Percentiles rank a stretch among this genome's conserved stretches.
phyloP scores from a whole-genome alignment of 2,888 invertebrate genomes.

The Nudaria mundana region DNA sequence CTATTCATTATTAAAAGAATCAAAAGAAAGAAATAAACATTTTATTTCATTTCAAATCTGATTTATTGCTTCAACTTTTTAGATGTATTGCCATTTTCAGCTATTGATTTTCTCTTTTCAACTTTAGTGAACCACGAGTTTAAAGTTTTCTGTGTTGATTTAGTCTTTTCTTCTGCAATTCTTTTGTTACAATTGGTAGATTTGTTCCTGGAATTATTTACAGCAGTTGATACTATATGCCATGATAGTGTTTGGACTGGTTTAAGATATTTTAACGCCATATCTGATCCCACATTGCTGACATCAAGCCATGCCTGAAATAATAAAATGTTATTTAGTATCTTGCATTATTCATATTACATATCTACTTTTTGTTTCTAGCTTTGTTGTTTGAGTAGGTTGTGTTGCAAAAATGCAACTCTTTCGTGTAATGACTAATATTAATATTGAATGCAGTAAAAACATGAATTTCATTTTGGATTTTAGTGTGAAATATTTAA shows the following conservation, averaged over 20 bases:
- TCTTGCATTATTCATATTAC: neutral
- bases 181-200: constrained; percentile 80
- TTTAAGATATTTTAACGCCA: constrained; percentile 78
- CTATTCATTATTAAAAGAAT: too few relatives aligned
- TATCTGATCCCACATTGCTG: constrained; percentile 71
- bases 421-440: too few relatives aligned
- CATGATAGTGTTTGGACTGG: constrained; percentile 79
- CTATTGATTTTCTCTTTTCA: constrained; percentile 52
- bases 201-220: constrained; percentile 88
- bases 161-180: constrained; percentile 48
- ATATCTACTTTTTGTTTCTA: too few relatives aligned
- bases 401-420: too few relatives aligned
- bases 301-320: constrained; percentile 85
- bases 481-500: too few relatives aligned
- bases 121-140: constrained; percentile 62
- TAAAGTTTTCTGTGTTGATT: constrained; percentile 64
- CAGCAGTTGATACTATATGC: constrained; percentile 86
- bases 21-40: constrained; percentile 1
- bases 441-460: too few relatives aligned
- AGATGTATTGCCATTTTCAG: constrained; percentile 27
- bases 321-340: too few relatives aligned
- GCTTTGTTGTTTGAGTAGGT: too few relatives aligned
- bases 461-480: too few relatives aligned
- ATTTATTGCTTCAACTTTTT: constrained; percentile 40
- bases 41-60: neutral